These are phyloP conservation scores for Heterotilapia buettikoferi DNA, from an alignment of 2,113 vertebrate genomes.

Conservation along the genomic window DNA sequence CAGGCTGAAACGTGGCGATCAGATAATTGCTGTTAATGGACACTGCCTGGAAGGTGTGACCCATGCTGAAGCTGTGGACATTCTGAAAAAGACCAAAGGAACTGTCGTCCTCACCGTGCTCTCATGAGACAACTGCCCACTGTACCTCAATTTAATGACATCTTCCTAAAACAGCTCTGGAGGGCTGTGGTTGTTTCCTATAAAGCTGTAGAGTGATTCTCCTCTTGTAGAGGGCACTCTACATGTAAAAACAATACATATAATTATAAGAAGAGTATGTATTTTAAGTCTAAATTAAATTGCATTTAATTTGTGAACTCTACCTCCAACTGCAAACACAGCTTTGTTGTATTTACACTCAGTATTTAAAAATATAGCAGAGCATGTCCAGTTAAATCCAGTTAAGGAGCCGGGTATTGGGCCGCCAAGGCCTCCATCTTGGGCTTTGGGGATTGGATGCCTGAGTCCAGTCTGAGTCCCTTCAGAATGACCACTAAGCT, in stretches of 20 bases:
- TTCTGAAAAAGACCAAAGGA: slow-evolving; percentile 87
- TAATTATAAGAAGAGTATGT: background rate
- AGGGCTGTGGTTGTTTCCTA: background rate
- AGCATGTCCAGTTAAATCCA: background rate
- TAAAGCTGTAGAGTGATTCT: background rate
- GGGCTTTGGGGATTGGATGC: background rate
- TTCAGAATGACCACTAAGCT: background rate
- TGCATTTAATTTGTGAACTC: background rate
- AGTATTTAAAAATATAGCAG: background rate
- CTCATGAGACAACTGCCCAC: slow-evolving; percentile 64
- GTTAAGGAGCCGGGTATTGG: background rate
- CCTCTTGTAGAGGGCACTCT: background rate
- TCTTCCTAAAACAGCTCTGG: background rate
- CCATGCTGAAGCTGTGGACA: slow-evolving; percentile 84
- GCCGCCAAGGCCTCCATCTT: background rate
- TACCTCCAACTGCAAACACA: slow-evolving; percentile 16
- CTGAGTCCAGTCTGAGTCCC: background rate
- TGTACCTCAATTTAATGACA: background rate
- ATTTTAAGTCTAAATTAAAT: background rate
- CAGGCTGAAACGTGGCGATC: slow-evolving; percentile 83
- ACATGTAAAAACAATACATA: background rate
- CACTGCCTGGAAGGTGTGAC: slow-evolving; percentile 88
- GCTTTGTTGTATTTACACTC: background rate
- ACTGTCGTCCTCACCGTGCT: slow-evolving; percentile 83
- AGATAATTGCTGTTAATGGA: slow-evolving; percentile 90